Base-by-base conservation (phyloP, 2,113 vertebrate genomes). In the Hipposideros armiger region DNA sequence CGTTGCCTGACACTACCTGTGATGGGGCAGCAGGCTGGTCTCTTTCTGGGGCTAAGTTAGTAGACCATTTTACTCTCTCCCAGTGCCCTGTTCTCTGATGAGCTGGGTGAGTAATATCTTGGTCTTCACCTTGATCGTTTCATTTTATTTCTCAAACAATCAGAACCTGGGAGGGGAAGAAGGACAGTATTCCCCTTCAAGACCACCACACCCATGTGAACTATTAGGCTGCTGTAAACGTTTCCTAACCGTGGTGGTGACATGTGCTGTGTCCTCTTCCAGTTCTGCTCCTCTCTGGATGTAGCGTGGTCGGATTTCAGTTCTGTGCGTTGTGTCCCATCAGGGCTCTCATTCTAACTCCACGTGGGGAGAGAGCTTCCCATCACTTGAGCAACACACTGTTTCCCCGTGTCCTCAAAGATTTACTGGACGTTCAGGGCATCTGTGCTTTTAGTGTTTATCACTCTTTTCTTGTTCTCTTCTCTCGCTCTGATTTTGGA, bases 201-300 rank as follows among this genome's bases (percentile, higher is more conserved):
- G 56, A 47, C 50, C 3, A 8, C 7, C 5, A 7, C 20, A 15
- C 24, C 20, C 40, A 14, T 8, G 3, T 16, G 30, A 58, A 42
- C 11, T 9, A 32, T 42, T 20, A 87, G 58, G 40, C 64, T 74
- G 54, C n/a, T 81, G 1, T 24, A 30, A 45, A 20, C 42, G 60
- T 32, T 47, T 42, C 36, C 56, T 47, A 42, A 26, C 0, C 2
- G 30, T 22, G 26, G 16, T 22, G 67, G n/a, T 24, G 47, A 24
- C 4, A 2, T 10, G 5, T 22, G 3, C 24, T 11, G 4, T 0
- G 14, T 2, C 3, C 20, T 19, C 26, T 90, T 83, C 32, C 0
- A 24, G 1, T n/a, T 87, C 42, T 26, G 36, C 20, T 66, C 30
- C 13, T 78, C 52, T 72, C 74, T 45, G 6, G 32, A 3, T 11